These are phyloP conservation scores for Nannoperca australis DNA, from an alignment of 2,797 vertebrate genomes.

Conservation along the genomic window DNA sequence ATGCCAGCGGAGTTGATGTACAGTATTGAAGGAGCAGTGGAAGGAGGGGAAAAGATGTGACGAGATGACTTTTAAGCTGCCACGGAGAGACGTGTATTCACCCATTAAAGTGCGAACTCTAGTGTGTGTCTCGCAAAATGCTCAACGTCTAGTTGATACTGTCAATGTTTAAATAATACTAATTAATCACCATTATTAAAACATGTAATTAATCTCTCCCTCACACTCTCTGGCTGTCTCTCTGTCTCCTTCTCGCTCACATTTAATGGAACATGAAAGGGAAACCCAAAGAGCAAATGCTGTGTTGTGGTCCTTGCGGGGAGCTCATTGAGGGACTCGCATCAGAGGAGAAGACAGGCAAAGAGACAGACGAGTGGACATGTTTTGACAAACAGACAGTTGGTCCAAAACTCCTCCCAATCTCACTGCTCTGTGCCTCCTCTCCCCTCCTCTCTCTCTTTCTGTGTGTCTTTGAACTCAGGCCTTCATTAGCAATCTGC, in stretches of 20 bases:
- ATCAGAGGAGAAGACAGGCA: conserved; percentile 79
- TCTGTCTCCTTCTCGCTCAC: conserved; percentile 68
- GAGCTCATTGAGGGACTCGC: conserved; percentile 78
- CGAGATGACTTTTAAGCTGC: conserved; percentile 68
- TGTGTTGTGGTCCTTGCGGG: conserved; percentile 76
- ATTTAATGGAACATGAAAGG: conserved; percentile 84
- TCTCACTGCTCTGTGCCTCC: conserved; percentile 65
- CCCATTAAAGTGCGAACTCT: conserved; percentile 72
- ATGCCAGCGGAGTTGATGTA: conserved; percentile 69
- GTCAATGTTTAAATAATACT: conserved; percentile 84
- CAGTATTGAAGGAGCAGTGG: conserved; percentile 58
- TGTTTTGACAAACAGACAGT: conserved; percentile 84
- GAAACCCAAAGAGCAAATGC: conserved; percentile 78
- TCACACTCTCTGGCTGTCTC: conserved; percentile 72
- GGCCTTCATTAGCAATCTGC: conserved; percentile 85
- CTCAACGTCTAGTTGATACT: conserved; percentile 76
- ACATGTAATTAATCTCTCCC: conserved; percentile 82
- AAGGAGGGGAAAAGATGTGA: conserved; percentile 53
- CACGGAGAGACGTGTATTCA: conserved; percentile 65
- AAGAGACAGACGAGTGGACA: conserved; percentile 81
- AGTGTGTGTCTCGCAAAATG: conserved; percentile 66
- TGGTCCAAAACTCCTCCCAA: conserved; percentile 78
- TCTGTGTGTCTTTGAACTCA: conserved; percentile 81
- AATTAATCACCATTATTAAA: conserved; percentile 84
- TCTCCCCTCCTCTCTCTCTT: conserved; percentile 38